These are phyloP conservation scores for Platichthys stellatus DNA, from an alignment of 2,113 vertebrate genomes.

Conservation along the genomic window DNA sequence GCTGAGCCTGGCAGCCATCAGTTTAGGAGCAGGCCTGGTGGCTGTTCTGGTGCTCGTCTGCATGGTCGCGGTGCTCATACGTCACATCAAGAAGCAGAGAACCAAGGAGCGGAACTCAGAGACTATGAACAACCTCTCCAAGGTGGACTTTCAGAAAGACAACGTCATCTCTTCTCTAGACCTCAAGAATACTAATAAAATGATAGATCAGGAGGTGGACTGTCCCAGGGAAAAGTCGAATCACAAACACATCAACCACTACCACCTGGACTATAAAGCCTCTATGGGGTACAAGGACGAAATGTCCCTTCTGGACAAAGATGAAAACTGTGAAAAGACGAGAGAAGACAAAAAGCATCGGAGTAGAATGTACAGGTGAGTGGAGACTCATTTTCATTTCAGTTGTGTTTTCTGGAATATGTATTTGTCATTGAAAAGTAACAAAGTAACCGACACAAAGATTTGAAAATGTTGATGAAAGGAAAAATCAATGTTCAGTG, in stretches of 20 bases:
- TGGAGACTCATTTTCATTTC: too few relatives aligned
- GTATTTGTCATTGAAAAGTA: neutral
- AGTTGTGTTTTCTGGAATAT: neutral
- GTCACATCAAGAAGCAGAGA: conserved; percentile 85
- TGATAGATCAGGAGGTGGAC: conserved; percentile 91
- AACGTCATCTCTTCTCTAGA: conserved; percentile 90
- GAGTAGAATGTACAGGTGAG: conserved; percentile 91
- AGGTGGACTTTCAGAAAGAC: conserved; percentile 89
- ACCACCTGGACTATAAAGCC: conserved; percentile 92
- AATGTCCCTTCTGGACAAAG: conserved; percentile 86
- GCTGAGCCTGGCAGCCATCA: conserved; percentile 85
- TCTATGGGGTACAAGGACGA: conserved; percentile 89
- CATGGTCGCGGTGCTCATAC: conserved; percentile 82
- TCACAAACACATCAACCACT: conserved; percentile 93
- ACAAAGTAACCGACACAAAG: neutral
- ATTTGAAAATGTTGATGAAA: neutral
- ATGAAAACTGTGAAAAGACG: conserved; percentile 92
- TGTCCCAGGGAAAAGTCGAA: conserved; percentile 91
- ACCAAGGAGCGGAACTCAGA: conserved; percentile 84
- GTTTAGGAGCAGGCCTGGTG: conserved; percentile 87
- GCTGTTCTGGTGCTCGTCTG: conserved; percentile 88
- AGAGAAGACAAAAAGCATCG: conserved; percentile 90
- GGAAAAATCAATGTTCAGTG: neutral
- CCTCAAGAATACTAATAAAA: conserved; percentile 98
- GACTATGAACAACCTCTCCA: conserved; percentile 96